Percentiles rank a stretch among this genome's conserved stretches.
These are phyloP conservation scores for Dolichotis patagonum DNA, from an alignment of 2,113 vertebrate genomes.

Conservation along the genomic window DNA sequence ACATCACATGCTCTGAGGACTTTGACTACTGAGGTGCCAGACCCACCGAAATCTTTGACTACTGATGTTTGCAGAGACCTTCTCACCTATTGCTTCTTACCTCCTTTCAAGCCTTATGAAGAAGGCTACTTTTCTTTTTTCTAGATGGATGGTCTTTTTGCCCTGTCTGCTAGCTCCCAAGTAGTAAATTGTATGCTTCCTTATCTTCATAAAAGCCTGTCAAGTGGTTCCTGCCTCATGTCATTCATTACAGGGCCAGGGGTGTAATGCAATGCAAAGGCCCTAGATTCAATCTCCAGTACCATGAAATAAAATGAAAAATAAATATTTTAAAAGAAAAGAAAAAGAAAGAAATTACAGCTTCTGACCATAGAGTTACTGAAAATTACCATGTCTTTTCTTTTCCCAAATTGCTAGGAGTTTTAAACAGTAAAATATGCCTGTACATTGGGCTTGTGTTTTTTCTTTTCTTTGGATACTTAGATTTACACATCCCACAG, in stretches of 20 bases:
- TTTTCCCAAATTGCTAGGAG: neutral
- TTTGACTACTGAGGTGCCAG: neutral
- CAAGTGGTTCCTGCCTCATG: neutral
- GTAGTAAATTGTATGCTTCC: neutral
- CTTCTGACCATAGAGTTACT: neutral
- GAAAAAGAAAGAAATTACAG: neutral
- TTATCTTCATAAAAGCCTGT: neutral
- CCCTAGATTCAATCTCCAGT: neutral
- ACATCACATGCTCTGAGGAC: neutral
- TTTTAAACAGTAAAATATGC: neutral
- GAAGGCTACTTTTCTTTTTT: neutral
- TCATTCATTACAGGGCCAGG: neutral
- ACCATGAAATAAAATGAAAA: neutral
- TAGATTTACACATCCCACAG: neutral
- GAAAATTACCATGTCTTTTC: neutral
- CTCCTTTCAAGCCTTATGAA: neutral
- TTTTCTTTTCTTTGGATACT: neutral
- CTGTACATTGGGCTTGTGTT: neutral
- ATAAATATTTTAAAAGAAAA: neutral
- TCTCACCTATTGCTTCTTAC: neutral
- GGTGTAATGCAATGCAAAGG: neutral
- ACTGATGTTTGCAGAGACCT: neutral
- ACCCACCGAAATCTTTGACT: too few species aligned
- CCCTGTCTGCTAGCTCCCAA: neutral
- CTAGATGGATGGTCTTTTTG: neutral